Percentiles rank a stretch among this genome's conserved stretches.
Conservation (phyloP, 1,140 invertebrate species). For the Hyphantria cunea region DNA sequence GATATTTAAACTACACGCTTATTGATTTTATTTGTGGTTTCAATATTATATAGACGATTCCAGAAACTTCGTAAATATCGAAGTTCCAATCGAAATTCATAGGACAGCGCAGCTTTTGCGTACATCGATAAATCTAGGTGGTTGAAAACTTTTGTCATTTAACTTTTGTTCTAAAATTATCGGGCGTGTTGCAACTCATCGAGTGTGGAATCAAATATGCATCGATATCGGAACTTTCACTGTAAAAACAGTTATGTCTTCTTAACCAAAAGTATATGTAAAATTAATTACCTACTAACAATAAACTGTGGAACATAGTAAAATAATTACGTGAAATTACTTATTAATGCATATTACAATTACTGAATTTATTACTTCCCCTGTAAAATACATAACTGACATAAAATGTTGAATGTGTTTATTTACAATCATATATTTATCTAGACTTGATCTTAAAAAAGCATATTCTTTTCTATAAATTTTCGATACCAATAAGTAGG, state of each 20-base stretch:
- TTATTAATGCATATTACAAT: too few relatives aligned
- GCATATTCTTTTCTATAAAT: too few relatives aligned
- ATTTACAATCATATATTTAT: too few relatives aligned
- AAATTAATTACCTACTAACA: too few relatives aligned
- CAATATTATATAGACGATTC: constrained; percentile 10
- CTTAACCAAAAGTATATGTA: too few relatives aligned
- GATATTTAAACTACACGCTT: constrained; percentile 39
- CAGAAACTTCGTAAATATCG: constrained; percentile 10
- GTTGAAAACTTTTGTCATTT: constrained; percentile 5
- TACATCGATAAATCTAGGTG: neutral
- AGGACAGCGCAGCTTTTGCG: constrained; percentile 8
- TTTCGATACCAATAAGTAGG: too few relatives aligned
- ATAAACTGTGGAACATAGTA: too few relatives aligned
- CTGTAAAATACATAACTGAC: too few relatives aligned
- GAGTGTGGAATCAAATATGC: neutral
- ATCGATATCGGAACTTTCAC: neutral
- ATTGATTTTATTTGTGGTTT: constrained; percentile 48
- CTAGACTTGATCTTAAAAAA: too few relatives aligned
- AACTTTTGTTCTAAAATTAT: neutral
- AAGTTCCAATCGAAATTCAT: constrained; percentile 8
- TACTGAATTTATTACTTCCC: too few relatives aligned
- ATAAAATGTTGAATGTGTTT: too few relatives aligned
- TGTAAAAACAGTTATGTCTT: neutral
- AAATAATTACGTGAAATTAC: too few relatives aligned
- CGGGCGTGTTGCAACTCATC: neutral